Conservation (phyloP, 2,113 vertebrate genomes). For the Pterophyllum scalare region DNA sequence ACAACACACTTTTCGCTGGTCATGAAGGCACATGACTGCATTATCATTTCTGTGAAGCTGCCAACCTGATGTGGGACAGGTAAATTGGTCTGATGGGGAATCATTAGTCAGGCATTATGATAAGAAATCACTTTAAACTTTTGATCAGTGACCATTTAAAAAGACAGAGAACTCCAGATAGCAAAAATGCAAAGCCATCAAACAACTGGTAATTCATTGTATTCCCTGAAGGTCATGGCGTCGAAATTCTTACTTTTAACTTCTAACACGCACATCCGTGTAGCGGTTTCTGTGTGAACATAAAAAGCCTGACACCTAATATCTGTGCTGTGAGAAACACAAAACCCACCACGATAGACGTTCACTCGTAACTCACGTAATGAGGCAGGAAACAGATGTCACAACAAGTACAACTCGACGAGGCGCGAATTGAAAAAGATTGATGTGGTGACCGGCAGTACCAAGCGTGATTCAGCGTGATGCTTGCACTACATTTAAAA, state of each 20-base stretch:
- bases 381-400: conserved; percentile 20
- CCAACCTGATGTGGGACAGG: neutral
- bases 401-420: neutral
- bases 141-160: neutral
- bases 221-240: neutral
- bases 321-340: conserved; percentile 19
- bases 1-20: neutral
- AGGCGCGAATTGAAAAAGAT: conserved; percentile 5
- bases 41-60: neutral
- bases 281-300: neutral
- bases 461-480: neutral
- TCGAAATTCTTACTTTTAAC: conserved; percentile 13
- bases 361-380: conserved; percentile 17
- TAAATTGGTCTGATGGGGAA: neutral
- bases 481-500: conserved; percentile 3
- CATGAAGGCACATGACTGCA: neutral
- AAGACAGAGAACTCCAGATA: neutral
- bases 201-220: neutral
- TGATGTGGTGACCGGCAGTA: neutral
- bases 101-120: neutral
- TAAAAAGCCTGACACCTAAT: conserved; percentile 11
- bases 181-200: neutral
- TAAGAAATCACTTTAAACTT: neutral
- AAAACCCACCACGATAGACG: conserved; percentile 20
- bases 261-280: neutral